Percentiles rank a stretch among this genome's conserved stretches.
Evolutionary conservation across 2,888 invertebrate species (phyloP).

Genomic region (Sarcophaga carnaria): DNA sequence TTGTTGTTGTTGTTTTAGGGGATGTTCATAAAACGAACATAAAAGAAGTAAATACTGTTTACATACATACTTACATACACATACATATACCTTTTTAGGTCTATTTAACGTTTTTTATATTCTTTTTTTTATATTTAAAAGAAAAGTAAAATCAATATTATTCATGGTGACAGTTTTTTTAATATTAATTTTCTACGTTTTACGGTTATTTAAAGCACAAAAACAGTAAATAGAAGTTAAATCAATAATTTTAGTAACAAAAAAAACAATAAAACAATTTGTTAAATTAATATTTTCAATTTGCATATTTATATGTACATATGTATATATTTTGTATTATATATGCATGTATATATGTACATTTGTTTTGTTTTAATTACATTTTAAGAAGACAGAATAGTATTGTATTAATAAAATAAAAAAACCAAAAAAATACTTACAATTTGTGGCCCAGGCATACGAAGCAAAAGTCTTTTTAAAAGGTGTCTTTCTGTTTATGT

Average conservation of each 20-base stretch:
- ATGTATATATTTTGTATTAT: background rate
- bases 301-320: background rate
- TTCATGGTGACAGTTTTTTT: constrained; percentile 21
- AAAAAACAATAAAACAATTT: background rate
- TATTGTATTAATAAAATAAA: background rate
- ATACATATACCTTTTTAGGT: background rate
- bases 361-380: background rate
- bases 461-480: constrained; percentile 53
- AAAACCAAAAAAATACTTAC: constrained; percentile 46
- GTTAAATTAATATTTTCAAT: background rate
- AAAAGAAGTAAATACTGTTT: constrained; percentile 23
- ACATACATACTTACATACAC: constrained; percentile 16
- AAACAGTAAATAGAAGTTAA: constrained; percentile 3
- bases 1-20: constrained; percentile 57
- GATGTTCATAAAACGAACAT: constrained; percentile 57
- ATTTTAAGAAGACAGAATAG: background rate
- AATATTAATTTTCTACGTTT: background rate
- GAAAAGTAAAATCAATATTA: constrained; percentile 58
- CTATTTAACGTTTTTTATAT: background rate
- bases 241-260: constrained; percentile 13
- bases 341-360: background rate
- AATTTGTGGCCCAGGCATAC: constrained; percentile 69
- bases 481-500: constrained; percentile 14
- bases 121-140: constrained; percentile 29
- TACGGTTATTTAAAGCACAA: background rate